Evolutionary conservation across 1,140 invertebrate genomes (phyloP), one percentile per base, ranked within the genome.

Genomic region (Macrotrachela quadricornifera): DNA sequence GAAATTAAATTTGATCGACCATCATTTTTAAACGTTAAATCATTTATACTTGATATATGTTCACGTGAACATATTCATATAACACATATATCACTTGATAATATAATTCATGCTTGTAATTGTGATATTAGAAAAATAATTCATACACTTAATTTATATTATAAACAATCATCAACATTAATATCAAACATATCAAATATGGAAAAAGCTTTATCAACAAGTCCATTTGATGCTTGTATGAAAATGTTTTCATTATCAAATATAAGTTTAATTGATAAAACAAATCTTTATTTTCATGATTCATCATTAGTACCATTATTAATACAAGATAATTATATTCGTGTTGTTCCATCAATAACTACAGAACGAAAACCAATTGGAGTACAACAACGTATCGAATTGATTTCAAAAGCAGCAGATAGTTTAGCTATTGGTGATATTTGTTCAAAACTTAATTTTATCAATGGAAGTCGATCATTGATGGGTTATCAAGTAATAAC

Each of bases 321-420:
- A 72, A 85, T 97, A 0, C 86, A 95, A 64, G 91, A 97, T 66
- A 97, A 96, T 72, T 99, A 96, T 73, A 71, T 84, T 1, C 75
- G 40, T 42, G 40, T 42, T 30, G 21, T 30, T 4, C 21, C 21
- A 30, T 30, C 21, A 30, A 30, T 30, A 4, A 30, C 21, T 4
- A 8, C 21, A 4, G 21, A 30, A 30, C 21, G 21, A 30, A 2
- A 30, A 30, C 21, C 21, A 30, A 8, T 30, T 30, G 21, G 21
- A 30, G 8, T 8, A 30, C 21, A 8, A 4, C 21, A 30, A 30
- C 21, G 21, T 30, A 30, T 30, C 3, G 21, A 30, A 30, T 30
- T 30, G 21, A 30, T 30, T 30, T 30, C 21, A 4, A 30, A 30
- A 30, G 21, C 8, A 30, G 21, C 21, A 30, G 8, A 30, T 30